phyloP scores from a whole-genome alignment of 2,797 vertebrate genomes.

The Lacerta agilis region DNA sequence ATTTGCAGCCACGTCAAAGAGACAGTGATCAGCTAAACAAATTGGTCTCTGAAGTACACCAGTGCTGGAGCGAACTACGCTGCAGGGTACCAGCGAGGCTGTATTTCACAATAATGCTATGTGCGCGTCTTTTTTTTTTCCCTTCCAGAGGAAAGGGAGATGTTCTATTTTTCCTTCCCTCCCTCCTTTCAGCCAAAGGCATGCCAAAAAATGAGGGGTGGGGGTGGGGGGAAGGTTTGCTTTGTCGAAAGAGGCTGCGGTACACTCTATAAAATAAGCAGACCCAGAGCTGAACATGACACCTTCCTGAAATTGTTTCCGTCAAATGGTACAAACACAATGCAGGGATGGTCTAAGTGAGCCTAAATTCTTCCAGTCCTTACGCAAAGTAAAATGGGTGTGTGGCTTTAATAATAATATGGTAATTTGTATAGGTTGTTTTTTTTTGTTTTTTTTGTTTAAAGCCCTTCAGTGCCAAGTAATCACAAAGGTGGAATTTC shows the following conservation, averaged over 20 bases:
- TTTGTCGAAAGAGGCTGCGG: slow-evolving; percentile 73
- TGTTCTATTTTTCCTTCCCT: slow-evolving; percentile 61
- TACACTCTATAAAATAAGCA: slow-evolving; percentile 43
- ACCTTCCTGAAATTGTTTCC: slow-evolving; percentile 29
- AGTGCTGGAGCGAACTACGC: slow-evolving; percentile 84
- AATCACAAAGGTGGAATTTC: slow-evolving; percentile 39
- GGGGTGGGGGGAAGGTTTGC: slow-evolving; percentile 35
- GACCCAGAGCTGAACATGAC: slow-evolving; percentile 26
- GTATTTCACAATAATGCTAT: slow-evolving; percentile 85
- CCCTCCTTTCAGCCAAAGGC: slow-evolving; percentile 53
- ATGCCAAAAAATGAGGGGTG: background rate
- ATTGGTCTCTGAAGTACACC: slow-evolving; percentile 91
- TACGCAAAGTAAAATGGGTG: slow-evolving; percentile 30
- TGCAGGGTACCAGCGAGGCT: slow-evolving; percentile 81
- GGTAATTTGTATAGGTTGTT: no score
- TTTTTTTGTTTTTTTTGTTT: background rate
- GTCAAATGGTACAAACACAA: slow-evolving; percentile 11
- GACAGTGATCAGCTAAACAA: slow-evolving; percentile 91
- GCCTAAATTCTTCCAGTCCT: slow-evolving; percentile 47
- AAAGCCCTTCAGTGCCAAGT: background rate
- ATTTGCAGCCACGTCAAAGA: slow-evolving; percentile 93
- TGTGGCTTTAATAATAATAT: slow-evolving; percentile 27
- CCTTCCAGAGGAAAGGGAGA: slow-evolving; percentile 68
- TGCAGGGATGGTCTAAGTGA: slow-evolving; percentile 37
- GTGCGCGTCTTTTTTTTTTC: slow-evolving; percentile 66